Conservation (phyloP, 2,888 invertebrate species). For the Amblyjoppa proteus region DNA sequence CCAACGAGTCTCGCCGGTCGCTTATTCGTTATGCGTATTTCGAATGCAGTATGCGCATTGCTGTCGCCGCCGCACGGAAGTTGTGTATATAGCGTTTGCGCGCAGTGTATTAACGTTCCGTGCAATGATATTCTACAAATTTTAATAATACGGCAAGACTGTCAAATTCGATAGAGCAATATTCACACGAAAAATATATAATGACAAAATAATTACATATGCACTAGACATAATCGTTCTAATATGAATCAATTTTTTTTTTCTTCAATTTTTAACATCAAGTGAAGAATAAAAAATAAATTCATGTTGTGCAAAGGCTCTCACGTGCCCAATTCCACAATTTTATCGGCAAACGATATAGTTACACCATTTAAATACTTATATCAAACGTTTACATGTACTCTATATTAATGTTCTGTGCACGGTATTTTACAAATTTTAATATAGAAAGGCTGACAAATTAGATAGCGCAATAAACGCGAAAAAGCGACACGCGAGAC, state of each 20-base stretch:
- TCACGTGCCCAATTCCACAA: too few relatives aligned
- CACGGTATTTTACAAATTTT: neutral
- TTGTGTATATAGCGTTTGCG: neutral
- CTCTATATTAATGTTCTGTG: neutral
- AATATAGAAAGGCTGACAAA: neutral
- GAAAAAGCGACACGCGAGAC: too few relatives aligned
- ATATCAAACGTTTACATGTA: too few relatives aligned
- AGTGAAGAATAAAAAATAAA: too few relatives aligned
- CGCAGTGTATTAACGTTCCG: neutral
- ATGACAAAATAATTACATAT: neutral
- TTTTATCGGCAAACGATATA: too few relatives aligned
- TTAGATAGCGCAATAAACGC: neutral
- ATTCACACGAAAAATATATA: neutral
- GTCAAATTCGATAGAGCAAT: neutral
- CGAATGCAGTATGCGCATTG: slow-evolving; percentile 9
- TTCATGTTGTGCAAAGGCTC: too few relatives aligned
- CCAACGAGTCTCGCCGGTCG: slow-evolving; percentile 20
- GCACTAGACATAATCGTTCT: too few relatives aligned
- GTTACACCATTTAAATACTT: too few relatives aligned
- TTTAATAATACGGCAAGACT: neutral
- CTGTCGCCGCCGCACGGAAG: slow-evolving; percentile 7
- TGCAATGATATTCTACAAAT: neutral
- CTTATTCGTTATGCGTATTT: slow-evolving; percentile 25
- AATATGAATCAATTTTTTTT: too few relatives aligned
- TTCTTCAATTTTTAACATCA: neutral